phyloP scores from a whole-genome alignment of 2,113 vertebrate species.

The Piaya cayana region DNA sequence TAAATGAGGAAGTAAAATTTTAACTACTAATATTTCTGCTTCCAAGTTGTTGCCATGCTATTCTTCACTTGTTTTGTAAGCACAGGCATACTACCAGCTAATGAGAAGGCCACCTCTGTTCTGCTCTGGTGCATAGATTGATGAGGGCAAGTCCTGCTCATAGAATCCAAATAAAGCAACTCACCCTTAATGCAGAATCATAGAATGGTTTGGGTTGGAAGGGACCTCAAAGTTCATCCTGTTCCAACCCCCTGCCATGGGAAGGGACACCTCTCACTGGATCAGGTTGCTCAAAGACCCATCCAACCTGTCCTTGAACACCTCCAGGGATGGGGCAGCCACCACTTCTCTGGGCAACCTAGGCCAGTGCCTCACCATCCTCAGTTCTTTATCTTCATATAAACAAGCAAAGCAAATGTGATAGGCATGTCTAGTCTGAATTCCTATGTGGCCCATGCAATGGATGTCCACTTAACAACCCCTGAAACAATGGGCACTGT shows the following conservation, averaged over 20 bases:
- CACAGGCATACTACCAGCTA: neutral
- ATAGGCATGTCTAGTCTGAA: neutral
- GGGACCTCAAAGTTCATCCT: too few species aligned
- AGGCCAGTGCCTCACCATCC: too few species aligned
- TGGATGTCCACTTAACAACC: rapidly evolving
- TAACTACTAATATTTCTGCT: neutral
- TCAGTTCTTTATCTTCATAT: neutral
- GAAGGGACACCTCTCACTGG: too few species aligned
- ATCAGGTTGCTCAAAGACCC: too few species aligned
- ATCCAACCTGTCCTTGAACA: too few species aligned
- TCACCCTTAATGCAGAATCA: too few species aligned
- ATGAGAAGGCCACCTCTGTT: neutral
- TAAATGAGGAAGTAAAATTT: neutral
- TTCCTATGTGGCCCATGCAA: neutral
- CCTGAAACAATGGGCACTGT: neutral
- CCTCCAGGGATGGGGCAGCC: too few species aligned
- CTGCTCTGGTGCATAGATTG: neutral
- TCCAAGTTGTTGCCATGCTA: neutral
- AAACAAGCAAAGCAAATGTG: neutral
- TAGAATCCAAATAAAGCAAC: neutral
- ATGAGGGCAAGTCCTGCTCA: neutral
- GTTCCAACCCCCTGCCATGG: too few species aligned
- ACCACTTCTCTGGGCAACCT: too few species aligned
- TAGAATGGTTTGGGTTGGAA: too few species aligned
- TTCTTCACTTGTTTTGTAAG: neutral